A percentile compares a stretch with the other conserved stretches of the same genome.
phyloP scores from a whole-genome alignment of 2,888 invertebrate species.

The Ectobius pallidus region DNA sequence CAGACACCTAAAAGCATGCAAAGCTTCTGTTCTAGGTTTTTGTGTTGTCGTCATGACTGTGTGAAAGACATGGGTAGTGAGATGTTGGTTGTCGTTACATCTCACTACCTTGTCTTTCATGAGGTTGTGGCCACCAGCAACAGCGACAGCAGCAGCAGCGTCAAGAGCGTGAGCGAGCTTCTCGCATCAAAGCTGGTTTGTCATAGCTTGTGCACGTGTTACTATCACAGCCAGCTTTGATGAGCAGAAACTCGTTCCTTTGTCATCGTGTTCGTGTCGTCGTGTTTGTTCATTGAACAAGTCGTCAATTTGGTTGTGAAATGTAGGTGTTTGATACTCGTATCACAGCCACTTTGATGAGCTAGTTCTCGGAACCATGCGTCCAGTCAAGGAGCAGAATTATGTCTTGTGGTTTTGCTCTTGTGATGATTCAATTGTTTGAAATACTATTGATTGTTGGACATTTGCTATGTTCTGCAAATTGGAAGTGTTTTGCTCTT shows the following conservation, averaged over 20 bases:
- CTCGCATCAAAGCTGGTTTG: slow-evolving; percentile 82
- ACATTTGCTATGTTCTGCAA: too few species aligned
- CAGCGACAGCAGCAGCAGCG: slow-evolving; percentile 57
- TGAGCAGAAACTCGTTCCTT: slow-evolving; percentile 74
- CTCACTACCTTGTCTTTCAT: slow-evolving; percentile 99
- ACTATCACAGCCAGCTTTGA: slow-evolving; percentile 97
- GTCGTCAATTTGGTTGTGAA: slow-evolving; percentile 89
- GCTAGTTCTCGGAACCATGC: slow-evolving; percentile 63
- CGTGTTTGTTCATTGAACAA: slow-evolving; percentile 30
- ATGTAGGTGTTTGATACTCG: slow-evolving; percentile 67
- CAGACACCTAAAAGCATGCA: too few species aligned
- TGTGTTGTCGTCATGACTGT: slow-evolving; percentile 57
- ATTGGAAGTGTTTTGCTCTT: too few species aligned
- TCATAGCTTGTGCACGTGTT: slow-evolving; percentile 67
- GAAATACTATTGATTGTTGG: too few species aligned
- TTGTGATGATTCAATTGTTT: too few species aligned
- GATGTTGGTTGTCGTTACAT: slow-evolving; percentile 77
- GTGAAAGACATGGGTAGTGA: slow-evolving; percentile 99
- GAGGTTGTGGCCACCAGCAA: slow-evolving; percentile 61
- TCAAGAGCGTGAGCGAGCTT: slow-evolving; percentile 55
- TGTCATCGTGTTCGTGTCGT: slow-evolving; percentile 2
- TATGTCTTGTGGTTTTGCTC: too few species aligned
- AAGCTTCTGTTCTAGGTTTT: too few species aligned
- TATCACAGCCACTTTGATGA: slow-evolving; percentile 99
- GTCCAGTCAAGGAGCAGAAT: too few species aligned